phyloP scores from a whole-genome alignment of 2,113 vertebrate genomes.

The Puma concolor region DNA sequence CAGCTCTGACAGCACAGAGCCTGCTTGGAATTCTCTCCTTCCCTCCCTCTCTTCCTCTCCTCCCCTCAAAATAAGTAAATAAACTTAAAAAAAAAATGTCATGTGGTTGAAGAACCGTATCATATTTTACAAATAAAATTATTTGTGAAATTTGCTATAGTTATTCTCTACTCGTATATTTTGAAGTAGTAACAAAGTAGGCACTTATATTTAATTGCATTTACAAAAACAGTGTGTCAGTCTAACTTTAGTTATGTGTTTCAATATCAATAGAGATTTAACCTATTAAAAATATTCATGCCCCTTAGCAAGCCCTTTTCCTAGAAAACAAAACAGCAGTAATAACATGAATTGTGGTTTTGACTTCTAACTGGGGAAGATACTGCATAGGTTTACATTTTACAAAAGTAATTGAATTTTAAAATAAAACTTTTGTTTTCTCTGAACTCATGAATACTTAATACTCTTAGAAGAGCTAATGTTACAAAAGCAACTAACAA shows the following conservation, averaged over 20 bases:
- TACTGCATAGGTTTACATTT: background rate
- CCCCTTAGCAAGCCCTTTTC: background rate
- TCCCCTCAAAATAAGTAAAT: too few species aligned
- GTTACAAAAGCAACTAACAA: background rate
- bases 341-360: slow-evolving; percentile 10
- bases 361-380: background rate
- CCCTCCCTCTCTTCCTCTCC: too few species aligned
- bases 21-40: too few species aligned
- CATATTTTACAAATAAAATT: background rate
- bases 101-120: background rate
- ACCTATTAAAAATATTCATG: background rate
- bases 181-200: background rate
- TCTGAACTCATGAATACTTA: slow-evolving; percentile 6
- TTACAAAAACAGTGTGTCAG: background rate
- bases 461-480: background rate
- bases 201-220: background rate
- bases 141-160: background rate
- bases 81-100: background rate
- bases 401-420: background rate
- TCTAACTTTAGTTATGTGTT: background rate
- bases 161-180: background rate
- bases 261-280: background rate
- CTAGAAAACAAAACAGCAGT: background rate
- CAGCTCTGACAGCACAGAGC: too few species aligned
- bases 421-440: background rate